These are phyloP conservation scores for Ciconia maguari DNA, from an alignment of 2,113 vertebrate genomes.

Conservation along the genomic window DNA sequence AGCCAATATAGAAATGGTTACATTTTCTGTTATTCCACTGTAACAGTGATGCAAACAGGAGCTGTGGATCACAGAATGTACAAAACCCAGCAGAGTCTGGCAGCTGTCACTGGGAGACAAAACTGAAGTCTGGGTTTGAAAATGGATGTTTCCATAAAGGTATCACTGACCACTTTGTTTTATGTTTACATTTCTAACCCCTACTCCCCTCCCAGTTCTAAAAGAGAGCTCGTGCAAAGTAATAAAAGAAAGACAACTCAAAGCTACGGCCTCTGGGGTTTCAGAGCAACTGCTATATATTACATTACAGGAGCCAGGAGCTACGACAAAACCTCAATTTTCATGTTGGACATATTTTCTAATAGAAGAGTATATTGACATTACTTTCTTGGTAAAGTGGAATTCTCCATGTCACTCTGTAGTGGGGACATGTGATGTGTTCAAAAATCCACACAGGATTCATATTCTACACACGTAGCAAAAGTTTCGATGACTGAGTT, in stretches of 20 bases:
- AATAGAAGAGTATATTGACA: conserved; percentile 13
- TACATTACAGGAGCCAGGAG: conserved; percentile 32
- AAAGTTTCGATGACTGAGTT: neutral
- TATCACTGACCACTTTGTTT: neutral
- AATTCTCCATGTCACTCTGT: neutral
- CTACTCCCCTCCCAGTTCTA: neutral
- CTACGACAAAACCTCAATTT: neutral
- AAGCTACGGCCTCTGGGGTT: neutral
- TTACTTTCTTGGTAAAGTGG: neutral
- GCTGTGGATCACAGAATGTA: neutral
- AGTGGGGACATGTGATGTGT: neutral
- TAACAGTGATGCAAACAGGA: neutral
- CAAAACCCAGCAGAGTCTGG: neutral
- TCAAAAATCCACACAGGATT: neutral
- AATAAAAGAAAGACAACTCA: conserved; percentile 48
- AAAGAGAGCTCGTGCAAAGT: neutral
- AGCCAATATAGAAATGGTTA: neutral
- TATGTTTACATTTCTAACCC: conserved; percentile 2
- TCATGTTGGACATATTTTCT: neutral
- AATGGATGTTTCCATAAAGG: neutral
- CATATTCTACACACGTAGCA: neutral
- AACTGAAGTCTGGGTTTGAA: neutral
- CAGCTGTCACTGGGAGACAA: neutral
- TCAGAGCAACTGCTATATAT: conserved; percentile 25
- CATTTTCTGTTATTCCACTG: neutral